A percentile compares a stretch with the other conserved stretches of the same genome.
Conservation (phyloP, 2,888 invertebrate genomes). For the Stenodera caucasica region DNA sequence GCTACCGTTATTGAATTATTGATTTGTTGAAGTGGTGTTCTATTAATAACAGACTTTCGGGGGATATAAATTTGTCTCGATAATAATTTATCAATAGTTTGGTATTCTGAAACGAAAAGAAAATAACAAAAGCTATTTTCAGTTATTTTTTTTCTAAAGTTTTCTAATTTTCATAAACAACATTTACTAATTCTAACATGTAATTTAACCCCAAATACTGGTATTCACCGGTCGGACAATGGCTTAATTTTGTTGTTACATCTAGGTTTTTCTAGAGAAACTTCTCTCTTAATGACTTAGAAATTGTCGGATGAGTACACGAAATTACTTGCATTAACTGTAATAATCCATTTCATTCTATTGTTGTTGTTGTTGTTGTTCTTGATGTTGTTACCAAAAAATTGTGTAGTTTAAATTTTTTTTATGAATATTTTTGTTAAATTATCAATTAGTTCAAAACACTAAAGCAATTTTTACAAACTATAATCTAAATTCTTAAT, state of each 20-base stretch:
- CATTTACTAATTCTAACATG: neutral
- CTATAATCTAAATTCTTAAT: conserved; percentile 4
- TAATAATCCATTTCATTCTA: conserved; percentile 14
- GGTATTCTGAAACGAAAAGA: neutral
- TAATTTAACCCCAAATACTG: conserved; percentile 6
- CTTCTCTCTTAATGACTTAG: conserved; percentile 17
- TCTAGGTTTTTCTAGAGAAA: conserved; percentile 6
- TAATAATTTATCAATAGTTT: neutral
- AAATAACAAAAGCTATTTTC: neutral
- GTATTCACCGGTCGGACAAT: conserved; percentile 1
- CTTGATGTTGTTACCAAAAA: conserved; percentile 2
- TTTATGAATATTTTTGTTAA: conserved; percentile 5
- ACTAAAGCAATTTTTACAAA: conserved; percentile 10
- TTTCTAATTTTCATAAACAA: neutral
- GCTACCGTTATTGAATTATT: neutral
- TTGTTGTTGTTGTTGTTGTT: conserved; percentile 4
- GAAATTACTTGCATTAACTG: conserved; percentile 25
- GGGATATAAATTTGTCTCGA: neutral
- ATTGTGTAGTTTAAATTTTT: neutral
- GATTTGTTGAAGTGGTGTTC: neutral
- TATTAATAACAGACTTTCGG: neutral
- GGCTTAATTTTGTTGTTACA: conserved; percentile 2
- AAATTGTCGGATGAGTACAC: conserved; percentile 20
- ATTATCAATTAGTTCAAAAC: neutral
- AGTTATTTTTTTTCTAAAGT: neutral